Percentiles rank a stretch among this genome's conserved stretches.
phyloP scores from a whole-genome alignment of 2,888 invertebrate species.

The Andrena bucephala region DNA sequence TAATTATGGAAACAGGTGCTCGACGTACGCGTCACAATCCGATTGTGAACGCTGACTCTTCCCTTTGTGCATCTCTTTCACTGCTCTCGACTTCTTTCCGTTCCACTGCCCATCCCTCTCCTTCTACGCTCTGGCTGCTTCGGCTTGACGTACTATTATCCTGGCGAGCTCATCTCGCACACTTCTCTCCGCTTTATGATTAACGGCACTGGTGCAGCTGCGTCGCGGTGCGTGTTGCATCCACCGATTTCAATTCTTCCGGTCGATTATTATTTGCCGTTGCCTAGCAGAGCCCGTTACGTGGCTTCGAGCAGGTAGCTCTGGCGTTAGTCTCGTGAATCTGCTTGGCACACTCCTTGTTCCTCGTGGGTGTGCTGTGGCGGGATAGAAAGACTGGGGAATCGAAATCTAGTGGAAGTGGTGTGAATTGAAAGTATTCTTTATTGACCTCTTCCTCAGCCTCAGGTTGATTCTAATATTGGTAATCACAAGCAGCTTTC shows the following conservation, averaged over 20 bases:
- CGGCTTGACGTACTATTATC: conserved; percentile 50
- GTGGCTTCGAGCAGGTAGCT: conserved; percentile 10
- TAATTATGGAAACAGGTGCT: conserved; percentile 81
- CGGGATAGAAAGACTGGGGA: too few relatives aligned
- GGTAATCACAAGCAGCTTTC: too few relatives aligned
- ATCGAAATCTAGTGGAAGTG: too few relatives aligned
- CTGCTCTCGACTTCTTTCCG: conserved; percentile 7
- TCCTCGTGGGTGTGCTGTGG: not conserved
- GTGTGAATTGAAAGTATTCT: too few relatives aligned
- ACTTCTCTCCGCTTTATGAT: conserved; percentile 57
- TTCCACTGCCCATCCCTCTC: conserved; percentile 10
- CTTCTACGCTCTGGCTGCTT: conserved; percentile 10
- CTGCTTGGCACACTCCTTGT: not conserved
- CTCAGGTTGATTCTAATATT: too few relatives aligned
- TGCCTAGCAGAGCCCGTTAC: conserved; percentile 33
- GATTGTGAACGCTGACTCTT: conserved; percentile 65
- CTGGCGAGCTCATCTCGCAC: conserved; percentile 39
- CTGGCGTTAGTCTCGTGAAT: not conserved
- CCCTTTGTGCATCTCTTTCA: not conserved
- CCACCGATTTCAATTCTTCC: conserved; percentile 61
- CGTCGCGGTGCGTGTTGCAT: conserved; percentile 59
- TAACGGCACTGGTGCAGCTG: conserved; percentile 67
- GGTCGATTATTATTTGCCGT: conserved; percentile 61
- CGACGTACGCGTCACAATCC: conserved; percentile 74
- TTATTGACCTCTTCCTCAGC: too few relatives aligned